Conservation (phyloP, 2,113 vertebrate genomes). For the Leptobrachium leishanense region DNA sequence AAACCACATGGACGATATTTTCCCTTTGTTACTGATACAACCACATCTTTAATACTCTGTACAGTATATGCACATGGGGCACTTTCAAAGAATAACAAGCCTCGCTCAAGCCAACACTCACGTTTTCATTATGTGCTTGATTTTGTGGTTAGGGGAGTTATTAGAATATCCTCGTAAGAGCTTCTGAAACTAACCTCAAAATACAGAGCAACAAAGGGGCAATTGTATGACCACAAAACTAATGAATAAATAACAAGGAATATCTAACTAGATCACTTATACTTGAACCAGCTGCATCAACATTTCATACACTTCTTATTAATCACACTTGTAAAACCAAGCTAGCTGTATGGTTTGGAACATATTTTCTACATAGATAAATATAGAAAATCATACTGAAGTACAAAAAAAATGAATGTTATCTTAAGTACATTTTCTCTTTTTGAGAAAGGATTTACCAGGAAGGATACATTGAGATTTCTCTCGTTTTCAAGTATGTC, state of each 20-base stretch:
- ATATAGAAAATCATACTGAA: no score
- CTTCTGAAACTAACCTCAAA: conserved; percentile 16
- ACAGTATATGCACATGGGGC: conserved; percentile 5
- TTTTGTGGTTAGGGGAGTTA: conserved; percentile 28
- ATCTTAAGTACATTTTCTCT: no score
- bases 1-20: conserved; percentile 10
- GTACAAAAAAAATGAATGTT: no score
- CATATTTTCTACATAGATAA: no score
- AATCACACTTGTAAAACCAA: no score
- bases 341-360: no score
- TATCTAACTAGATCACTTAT: background rate
- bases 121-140: conserved; percentile 29
- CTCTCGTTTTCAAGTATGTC: no score
- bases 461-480: no score
- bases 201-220: conserved; percentile 16
- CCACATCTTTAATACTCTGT: conserved; percentile 13
- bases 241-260: conserved; percentile 35
- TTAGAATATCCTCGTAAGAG: conserved; percentile 30
- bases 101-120: conserved; percentile 5
- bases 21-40: background rate
- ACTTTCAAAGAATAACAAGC: conserved; percentile 18
- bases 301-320: no score
- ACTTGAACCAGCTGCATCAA: background rate
- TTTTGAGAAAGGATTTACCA: no score
- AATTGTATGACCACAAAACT: conserved; percentile 27